Evolutionary conservation across 2,888 invertebrate genomes (phyloP), one percentile per base, ranked within the genome.

Genomic region (Parnassius glacialis): DNA sequence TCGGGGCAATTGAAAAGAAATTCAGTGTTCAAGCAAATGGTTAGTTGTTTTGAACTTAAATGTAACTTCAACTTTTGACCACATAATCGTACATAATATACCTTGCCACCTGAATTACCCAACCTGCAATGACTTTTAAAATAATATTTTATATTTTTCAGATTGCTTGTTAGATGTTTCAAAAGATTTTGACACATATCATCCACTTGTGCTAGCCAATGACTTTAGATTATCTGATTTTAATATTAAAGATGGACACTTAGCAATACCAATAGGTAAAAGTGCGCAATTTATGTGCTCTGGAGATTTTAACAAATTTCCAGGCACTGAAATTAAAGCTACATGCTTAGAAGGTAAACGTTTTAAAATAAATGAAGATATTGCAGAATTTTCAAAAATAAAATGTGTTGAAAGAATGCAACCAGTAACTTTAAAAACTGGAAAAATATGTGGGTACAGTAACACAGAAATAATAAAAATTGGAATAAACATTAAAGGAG

Each of bases 161-260:
- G 85, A 78, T 66, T 85, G 85, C 58, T 53, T 72, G 11, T 54
- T 84, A 9, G 71, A 79, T 57, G 66, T 74, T 2, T 56, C 67
- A 44, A 56, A 65, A n/a, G 74, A 77, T 34, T 73, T 79, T 9
- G 56, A 64, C 9, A 61, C 50, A 10, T 68, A 73, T 5, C 74
- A 76, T 44, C 84, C 84, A 2, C 42, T 83, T 9, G 71, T 83
- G 59, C 5, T 71, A 7, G 59, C 63, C 3, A 25, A 59, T 0
- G 25, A 48, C 12, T 34, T 70, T 0, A 59, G 43, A 12, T 70
- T 75, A 66, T 68, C 75, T 11, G 3, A 51, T 25, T 55, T 61
- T 51, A 11, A 58, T 20, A 55, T 60, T 42, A 47, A 25, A 54
- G 2, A 67, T 1, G 44, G 7, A 0, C 59, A 74, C 16, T 72